Conservation (phyloP, 2,888 invertebrate genomes). For the Pyrgus malvae region DNA sequence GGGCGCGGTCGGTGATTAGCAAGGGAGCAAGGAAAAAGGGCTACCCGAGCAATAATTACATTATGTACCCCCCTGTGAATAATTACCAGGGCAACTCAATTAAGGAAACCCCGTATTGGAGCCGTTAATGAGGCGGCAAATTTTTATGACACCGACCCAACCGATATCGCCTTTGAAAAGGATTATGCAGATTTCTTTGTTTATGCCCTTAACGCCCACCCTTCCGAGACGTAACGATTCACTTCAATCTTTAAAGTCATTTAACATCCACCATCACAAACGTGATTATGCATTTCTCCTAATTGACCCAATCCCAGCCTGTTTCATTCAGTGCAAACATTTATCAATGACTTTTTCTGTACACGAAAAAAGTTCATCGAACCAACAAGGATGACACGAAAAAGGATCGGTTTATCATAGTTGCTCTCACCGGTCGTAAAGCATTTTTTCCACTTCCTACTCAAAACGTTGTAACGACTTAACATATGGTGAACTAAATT, state of each 20-base stretch:
- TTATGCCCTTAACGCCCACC: not conserved
- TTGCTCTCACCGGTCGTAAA: slow-evolving; percentile 74
- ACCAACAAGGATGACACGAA: slow-evolving; percentile 50
- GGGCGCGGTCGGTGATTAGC: slow-evolving; percentile 72
- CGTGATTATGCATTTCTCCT: slow-evolving; percentile 24
- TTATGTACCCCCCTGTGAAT: slow-evolving; percentile 75
- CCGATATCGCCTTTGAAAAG: slow-evolving; percentile 14
- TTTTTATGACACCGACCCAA: slow-evolving; percentile 48
- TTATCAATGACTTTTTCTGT: slow-evolving; percentile 50
- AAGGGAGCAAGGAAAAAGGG: slow-evolving; percentile 76
- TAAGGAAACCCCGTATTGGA: slow-evolving; percentile 71
- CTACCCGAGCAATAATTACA: slow-evolving; percentile 77
- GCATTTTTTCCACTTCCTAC: slow-evolving; percentile 78
- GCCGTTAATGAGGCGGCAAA: slow-evolving; percentile 70
- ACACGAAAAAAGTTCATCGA: slow-evolving; percentile 53
- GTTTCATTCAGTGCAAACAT: slow-evolving; percentile 48
- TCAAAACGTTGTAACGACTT: slow-evolving; percentile 66
- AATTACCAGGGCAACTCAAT: slow-evolving; percentile 77
- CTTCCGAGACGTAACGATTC: not conserved
- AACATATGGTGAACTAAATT: slow-evolving; percentile 80
- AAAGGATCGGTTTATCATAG: slow-evolving; percentile 65
- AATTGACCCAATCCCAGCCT: slow-evolving; percentile 47
- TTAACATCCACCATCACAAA: slow-evolving; percentile 12
- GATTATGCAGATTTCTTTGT: slow-evolving; percentile 10
- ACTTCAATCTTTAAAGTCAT: slow-evolving; percentile 1